Base-by-base conservation (phyloP, 1,140 invertebrate species). In the Dendroctonus valens region DNA sequence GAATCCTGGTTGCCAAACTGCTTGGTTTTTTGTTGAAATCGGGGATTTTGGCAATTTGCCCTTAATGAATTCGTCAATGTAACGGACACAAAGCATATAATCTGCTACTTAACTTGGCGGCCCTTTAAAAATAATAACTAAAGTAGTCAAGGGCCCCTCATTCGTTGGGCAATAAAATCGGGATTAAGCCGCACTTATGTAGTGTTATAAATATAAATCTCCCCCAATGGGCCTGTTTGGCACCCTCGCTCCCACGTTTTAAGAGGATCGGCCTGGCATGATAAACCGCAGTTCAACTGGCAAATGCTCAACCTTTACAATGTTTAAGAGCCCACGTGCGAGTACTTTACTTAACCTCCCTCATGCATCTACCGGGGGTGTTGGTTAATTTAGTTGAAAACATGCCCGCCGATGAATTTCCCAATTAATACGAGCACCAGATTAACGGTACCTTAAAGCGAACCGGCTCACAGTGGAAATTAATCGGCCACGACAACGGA, bases 121-220 rank as follows among this genome's bases (percentile, higher is more conserved):
- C 65, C 50, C 26, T 26, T 26, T 54, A n/a, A 37, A 54, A 52
- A 53, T 65, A 68, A 65, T 65, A 65, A 65, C 67, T 54, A 69
- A 69, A 65, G 67, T 59, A 55, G 44, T 69, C 61, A 60, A 69
- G 41, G 62, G 59, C 49, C 50, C 50, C 65, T 65, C 52, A 49
- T 58, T 53, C 26, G 26, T 26, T 26, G 26, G 41, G 50, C 67
- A 69, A 65, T 69, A 58, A 65, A 55, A 69, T 61, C 42, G 50
- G 67, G 67, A 69, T 69, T 69, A 65, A 69, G 67, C 55, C 51
- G 61, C 62, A 69, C 67, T 69, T 70, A 68, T 54, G 46, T 40
- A 63, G 50, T 63, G 60, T 63, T 63, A 63, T 63, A 63, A 54
- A 63, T 63, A 63, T 63, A 63, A 54, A 63, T 39, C 48, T 63